phyloP scores from a whole-genome alignment of 2,888 invertebrate genomes.

The Hedychridium roseum region DNA sequence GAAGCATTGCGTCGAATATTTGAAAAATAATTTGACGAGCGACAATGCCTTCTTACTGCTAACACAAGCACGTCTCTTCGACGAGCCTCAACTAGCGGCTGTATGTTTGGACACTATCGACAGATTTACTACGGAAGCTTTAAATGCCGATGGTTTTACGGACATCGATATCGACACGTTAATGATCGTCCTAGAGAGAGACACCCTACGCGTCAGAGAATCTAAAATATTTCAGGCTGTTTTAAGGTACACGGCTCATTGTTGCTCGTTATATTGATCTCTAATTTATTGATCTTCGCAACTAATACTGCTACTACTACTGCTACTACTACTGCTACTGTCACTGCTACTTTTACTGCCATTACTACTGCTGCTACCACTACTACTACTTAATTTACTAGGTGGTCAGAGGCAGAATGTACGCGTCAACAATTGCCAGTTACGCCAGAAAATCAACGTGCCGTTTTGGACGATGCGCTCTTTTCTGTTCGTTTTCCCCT shows the following conservation, averaged over 20 bases:
- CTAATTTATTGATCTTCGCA: too few relatives aligned
- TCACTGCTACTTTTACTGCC: too few relatives aligned
- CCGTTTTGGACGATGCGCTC: slow-evolving; percentile 75
- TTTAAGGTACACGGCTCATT: slow-evolving; percentile 65
- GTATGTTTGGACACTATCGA: slow-evolving; percentile 85
- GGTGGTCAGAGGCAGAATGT: slow-evolving; percentile 82
- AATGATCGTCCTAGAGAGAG: slow-evolving; percentile 78
- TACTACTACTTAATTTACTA: too few relatives aligned
- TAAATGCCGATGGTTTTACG: slow-evolving; percentile 81
- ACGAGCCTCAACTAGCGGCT: slow-evolving; percentile 82
- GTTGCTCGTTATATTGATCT: too few relatives aligned
- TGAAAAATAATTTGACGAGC: slow-evolving; percentile 76
- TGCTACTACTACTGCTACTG: too few relatives aligned
- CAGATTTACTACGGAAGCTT: slow-evolving; percentile 81
- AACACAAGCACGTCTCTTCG: slow-evolving; percentile 81
- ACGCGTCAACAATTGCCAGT: slow-evolving; percentile 71
- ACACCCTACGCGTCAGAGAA: slow-evolving; percentile 81
- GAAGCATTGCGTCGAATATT: slow-evolving; percentile 83
- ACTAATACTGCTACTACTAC: too few relatives aligned
- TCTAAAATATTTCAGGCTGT: slow-evolving; percentile 80
- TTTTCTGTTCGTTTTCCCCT: slow-evolving; percentile 81
- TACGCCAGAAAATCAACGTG: slow-evolving; percentile 74
- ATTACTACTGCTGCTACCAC: too few relatives aligned
- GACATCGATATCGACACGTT: slow-evolving; percentile 84
- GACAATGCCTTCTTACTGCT: slow-evolving; percentile 86